Evolutionary conservation across 1,140 invertebrate genomes (phyloP), one percentile per base, ranked within the genome.

Genomic region (Asobara japonica): DNA sequence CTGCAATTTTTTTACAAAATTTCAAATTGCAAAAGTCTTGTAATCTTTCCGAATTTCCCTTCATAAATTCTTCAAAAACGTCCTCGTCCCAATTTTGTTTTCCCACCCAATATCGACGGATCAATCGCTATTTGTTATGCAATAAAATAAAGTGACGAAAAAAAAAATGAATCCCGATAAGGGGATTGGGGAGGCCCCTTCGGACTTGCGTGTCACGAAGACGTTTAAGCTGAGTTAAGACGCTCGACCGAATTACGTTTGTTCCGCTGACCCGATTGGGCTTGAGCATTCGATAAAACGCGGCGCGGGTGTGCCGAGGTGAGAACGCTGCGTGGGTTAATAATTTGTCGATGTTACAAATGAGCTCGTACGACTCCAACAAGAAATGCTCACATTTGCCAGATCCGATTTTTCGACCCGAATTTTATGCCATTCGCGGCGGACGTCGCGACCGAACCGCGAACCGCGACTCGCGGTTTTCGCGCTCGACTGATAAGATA

Each of bases 201-300:
- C 31, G 29, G 30, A 25, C 51, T 56, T 56, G 51, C 51, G 51
- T 56, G 51, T 56, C 51, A 56, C 22, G 51, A 22, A 56, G 51
- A 56, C 51, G 51, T 56, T 62, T 29, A 31, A 62, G 25, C 60
- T 30, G 27, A 25, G 51, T 56, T 62, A 62, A 62, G 60, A 62
- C 29, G 29, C 45, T 66, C 45, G 70, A 72, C 70, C 70, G 70
- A 64, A 72, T 72, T 72, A 72, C 70, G 64, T 72, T 72, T 36
- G 72, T 74, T 71, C 73, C 67, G 69, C 65, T 74, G 73, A 74
- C 73, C 73, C 69, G 65, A 56, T 71, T 74, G 70, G 65, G 65
- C 70, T 64, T 71, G 60, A 64, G 38, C 69, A 74, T 69, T 29
- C 65, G 16, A 38, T 71, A 7, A n/a, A 71, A 60, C 25, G 64